Base-by-base conservation (phyloP, 2,797 vertebrate species). In the Tarsius wallacei region DNA sequence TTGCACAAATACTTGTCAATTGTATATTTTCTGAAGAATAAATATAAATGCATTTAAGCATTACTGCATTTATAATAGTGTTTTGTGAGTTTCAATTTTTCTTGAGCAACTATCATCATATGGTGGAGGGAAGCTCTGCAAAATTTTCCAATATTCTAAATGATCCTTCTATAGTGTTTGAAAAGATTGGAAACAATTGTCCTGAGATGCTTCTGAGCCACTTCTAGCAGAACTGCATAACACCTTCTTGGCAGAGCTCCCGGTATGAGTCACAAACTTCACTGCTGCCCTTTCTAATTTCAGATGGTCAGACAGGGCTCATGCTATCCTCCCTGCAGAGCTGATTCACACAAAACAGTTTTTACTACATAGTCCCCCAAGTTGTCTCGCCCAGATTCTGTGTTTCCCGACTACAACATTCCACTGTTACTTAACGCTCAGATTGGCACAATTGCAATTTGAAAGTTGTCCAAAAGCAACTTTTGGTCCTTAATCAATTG, bases 401-500 rank as follows among this genome's bases (percentile, higher is more conserved):
- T 83, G 80, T 55, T 96, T 96, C 90, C 85, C 1, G 1, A 87
- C 47, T 57, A 31, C n/a, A 82, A 88, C 31, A 84, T 51, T 93
- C 78, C 68, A 77, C n/a, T 59, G 36, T 80, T 70, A 87, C 71
- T 61, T 78, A 59, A 74, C 92, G 68, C 86, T 92, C 86, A 81
- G 64, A 63, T 22, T 33, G 16, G 59, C 59, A 95, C 36, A 82
- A 84, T 51, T 42, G 31, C 21, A 61, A 42, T 89, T 73, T 89
- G 88, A 96, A 86, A 89, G 74, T 49, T 33, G 61, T 93, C 74
- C 87, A 76, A 93, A 97, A 83, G 53, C 64, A 88, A 95, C 47
- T 90, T 89, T 94, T 70, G 68, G 53, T 76, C 53, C 63, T 95
- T 92, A 26, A 86, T 83, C 68, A 63, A 61, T 64, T 71, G 90